Evolutionary conservation across 2,797 vertebrate genomes (phyloP).

Genomic region (Microchirus variegatus): DNA sequence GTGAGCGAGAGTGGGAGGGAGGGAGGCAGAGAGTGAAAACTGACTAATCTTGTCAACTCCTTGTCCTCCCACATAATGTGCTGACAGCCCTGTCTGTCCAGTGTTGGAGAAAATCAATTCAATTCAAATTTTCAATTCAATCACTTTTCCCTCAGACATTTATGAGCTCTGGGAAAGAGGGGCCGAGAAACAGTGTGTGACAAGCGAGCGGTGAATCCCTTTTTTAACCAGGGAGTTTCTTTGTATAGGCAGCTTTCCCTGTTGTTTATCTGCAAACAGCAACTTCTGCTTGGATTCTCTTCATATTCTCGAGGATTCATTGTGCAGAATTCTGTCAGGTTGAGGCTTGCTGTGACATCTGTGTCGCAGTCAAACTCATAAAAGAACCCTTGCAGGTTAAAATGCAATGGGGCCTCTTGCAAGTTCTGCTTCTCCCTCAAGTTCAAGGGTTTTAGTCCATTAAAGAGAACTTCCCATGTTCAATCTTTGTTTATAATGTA

Average conservation of each 20-base stretch:
- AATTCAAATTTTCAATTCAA: constrained; percentile 29
- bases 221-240: neutral
- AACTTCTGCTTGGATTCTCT: constrained; percentile 14
- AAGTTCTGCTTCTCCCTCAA: neutral
- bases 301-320: constrained; percentile 10
- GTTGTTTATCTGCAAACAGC: constrained; percentile 19
- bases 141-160: constrained; percentile 27
- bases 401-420: neutral
- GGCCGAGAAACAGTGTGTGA: constrained; percentile 34
- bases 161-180: constrained; percentile 8
- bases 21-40: constrained; percentile 47
- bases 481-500: too few species aligned
- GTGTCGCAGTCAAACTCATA: neutral
- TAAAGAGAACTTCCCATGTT: too few species aligned
- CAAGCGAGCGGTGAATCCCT: constrained; percentile 20
- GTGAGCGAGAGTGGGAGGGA: constrained; percentile 20
- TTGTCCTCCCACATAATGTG: constrained; percentile 72
- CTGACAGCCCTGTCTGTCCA: constrained; percentile 66
- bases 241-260: too few species aligned
- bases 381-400: neutral
- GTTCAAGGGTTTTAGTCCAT: neutral
- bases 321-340: constrained; percentile 2
- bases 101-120: constrained; percentile 15
- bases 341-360: constrained; percentile 3
- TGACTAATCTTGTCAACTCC: constrained; percentile 70